Evolutionary conservation across 2,113 vertebrate genomes (phyloP).

Genomic region (Anolis sagrei): DNA sequence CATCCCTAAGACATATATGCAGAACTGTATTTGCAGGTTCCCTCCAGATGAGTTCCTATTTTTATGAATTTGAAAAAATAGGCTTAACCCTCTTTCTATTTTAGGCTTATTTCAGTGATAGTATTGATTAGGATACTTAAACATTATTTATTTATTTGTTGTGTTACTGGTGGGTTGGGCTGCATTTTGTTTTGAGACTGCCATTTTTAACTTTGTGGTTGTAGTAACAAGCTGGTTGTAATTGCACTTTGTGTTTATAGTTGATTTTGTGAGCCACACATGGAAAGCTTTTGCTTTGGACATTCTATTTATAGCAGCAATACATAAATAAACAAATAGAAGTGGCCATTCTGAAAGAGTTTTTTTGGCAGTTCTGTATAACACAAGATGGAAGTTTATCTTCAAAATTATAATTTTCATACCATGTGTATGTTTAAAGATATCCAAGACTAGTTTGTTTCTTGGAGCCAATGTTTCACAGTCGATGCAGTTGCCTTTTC

Average conservation of each 20-base stretch:
- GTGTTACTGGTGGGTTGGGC: neutral
- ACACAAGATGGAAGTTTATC: neutral
- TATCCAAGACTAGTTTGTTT: neutral
- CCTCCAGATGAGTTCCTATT: no score
- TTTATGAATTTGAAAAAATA: neutral
- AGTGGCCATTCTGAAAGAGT: neutral
- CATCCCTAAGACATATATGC: no score
- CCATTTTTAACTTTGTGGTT: neutral
- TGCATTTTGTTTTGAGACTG: neutral
- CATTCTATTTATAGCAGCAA: neutral
- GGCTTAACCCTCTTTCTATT: neutral
- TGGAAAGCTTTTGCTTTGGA: neutral
- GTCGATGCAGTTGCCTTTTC: constrained; percentile 18
- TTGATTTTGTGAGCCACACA: neutral
- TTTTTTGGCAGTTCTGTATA: neutral
- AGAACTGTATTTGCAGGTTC: neutral
- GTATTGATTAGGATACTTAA: neutral
- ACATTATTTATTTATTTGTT: neutral
- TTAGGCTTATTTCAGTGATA: neutral
- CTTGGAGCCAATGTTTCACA: constrained; percentile 9
- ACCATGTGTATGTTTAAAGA: neutral
- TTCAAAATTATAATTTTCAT: neutral
- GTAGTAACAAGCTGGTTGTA: neutral
- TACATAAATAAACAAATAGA: neutral
- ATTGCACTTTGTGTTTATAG: neutral